Evolutionary conservation across 2,888 invertebrate genomes (phyloP).

Genomic region (Frankliniella intonsa): DNA sequence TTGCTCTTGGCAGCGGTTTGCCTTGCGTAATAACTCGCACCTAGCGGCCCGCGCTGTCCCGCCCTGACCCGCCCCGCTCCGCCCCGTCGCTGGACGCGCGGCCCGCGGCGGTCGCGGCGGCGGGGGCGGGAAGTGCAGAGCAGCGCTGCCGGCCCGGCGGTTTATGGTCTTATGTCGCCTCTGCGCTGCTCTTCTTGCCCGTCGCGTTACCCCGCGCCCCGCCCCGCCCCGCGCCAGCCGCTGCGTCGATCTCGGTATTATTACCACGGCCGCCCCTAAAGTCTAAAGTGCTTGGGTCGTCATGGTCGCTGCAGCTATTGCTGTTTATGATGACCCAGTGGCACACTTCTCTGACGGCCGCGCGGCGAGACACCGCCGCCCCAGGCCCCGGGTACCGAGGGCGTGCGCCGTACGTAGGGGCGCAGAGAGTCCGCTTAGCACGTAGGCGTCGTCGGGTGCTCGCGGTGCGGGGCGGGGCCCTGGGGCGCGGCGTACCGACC

Average conservation of each 20-base stretch:
- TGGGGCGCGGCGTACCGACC: neutral
- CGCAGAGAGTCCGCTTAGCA: neutral
- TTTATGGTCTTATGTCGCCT: neutral
- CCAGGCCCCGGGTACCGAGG: neutral
- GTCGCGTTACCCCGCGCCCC: neutral
- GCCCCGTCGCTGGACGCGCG: slow-evolving; percentile 34
- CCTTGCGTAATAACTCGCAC: slow-evolving; percentile 1
- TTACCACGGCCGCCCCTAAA: neutral
- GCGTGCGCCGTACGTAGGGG: neutral
- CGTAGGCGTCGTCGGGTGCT: neutral
- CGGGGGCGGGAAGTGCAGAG: slow-evolving; percentile 35
- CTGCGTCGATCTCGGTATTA: neutral
- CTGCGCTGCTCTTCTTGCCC: slow-evolving; percentile 13
- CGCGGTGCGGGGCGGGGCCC: neutral
- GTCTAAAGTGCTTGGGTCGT: neutral
- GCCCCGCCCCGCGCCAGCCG: neutral
- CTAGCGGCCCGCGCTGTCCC: slow-evolving; percentile 31
- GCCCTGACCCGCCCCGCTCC: slow-evolving; percentile 32
- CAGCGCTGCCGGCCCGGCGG: slow-evolving; percentile 38
- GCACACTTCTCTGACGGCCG: neutral
- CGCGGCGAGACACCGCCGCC: too few relatives aligned
- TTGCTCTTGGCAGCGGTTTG: too few relatives aligned
- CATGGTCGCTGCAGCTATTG: neutral
- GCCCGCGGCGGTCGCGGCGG: slow-evolving; percentile 33
- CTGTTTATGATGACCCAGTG: slow-evolving; percentile 24